Percentiles rank a stretch among this genome's conserved stretches.
These are phyloP conservation scores for Caenorhabditis drosophilae DNA, from an alignment of 2,888 invertebrate species.

Conservation along the genomic window DNA sequence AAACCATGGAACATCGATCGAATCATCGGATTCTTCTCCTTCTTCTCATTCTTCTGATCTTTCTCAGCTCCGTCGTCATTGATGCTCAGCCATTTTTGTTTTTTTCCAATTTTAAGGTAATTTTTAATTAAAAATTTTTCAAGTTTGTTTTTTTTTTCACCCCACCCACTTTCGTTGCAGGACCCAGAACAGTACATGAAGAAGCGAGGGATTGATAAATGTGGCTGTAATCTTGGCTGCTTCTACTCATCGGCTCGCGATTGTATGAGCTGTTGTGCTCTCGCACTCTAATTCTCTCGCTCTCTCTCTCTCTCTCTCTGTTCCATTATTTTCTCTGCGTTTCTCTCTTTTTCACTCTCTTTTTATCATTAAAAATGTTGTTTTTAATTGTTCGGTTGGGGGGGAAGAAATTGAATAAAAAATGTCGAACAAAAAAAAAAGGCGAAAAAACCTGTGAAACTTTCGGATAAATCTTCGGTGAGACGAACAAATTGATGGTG, in stretches of 20 bases:
- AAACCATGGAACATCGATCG: too few relatives aligned
- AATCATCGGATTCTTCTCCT: too few relatives aligned
- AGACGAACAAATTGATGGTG: conserved; percentile 79
- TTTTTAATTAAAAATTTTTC: too few relatives aligned
- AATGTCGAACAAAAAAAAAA: neutral
- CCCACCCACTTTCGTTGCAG: neutral
- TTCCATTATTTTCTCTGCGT: too few relatives aligned
- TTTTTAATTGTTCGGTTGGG: neutral
- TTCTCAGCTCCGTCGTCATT: too few relatives aligned
- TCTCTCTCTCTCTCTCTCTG: conserved; percentile 12
- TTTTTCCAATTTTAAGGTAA: too few relatives aligned
- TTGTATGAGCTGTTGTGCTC: conserved; percentile 65
- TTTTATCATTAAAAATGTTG: neutral
- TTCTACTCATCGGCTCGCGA: conserved; percentile 62
- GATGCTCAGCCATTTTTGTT: too few relatives aligned
- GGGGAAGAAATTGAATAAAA: neutral
- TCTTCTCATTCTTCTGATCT: too few relatives aligned
- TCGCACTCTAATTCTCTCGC: conserved; percentile 51
- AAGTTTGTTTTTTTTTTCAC: too few relatives aligned
- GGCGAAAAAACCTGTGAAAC: conserved; percentile 75
- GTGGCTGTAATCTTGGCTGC: conserved; percentile 67
- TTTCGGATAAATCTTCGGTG: conserved; percentile 81
- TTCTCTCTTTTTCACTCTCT: neutral
- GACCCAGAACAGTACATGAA: conserved; percentile 25
- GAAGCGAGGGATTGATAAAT: conserved; percentile 58